Percentiles rank a stretch among this genome's conserved stretches.
These are phyloP conservation scores for Drosophila buzzatii DNA, from an alignment of 2,888 invertebrate species.

Conservation along the genomic window DNA sequence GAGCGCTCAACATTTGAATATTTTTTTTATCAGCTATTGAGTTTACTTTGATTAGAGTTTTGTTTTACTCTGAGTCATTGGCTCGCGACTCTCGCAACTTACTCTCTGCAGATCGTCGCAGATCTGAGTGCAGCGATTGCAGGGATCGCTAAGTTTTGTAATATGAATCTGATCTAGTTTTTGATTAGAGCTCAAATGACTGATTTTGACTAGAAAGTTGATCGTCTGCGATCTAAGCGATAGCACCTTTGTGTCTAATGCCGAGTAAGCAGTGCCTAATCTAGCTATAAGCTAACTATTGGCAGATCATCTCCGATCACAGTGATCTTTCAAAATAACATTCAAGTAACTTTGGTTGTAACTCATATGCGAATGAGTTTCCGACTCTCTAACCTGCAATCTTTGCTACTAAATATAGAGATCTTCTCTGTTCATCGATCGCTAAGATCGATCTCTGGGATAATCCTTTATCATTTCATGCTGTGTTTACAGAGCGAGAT, in stretches of 20 bases:
- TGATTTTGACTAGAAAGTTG: not conserved
- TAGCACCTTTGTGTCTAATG: too few relatives aligned
- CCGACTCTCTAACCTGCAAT: not conserved
- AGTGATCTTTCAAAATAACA: not conserved
- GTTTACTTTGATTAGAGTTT: not conserved
- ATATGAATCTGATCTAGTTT: not conserved
- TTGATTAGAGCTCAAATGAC: not conserved
- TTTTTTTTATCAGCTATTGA: not conserved
- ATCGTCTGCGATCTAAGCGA: not conserved
- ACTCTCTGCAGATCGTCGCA: not conserved
- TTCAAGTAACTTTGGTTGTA: not conserved
- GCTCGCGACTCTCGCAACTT: too few relatives aligned
- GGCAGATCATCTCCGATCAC: not conserved
- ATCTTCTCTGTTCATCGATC: not conserved
- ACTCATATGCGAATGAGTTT: not conserved
- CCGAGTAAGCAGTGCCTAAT: too few relatives aligned
- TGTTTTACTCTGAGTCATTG: not conserved
- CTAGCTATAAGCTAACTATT: not conserved
- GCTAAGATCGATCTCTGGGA: not conserved
- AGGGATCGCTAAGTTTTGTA: not conserved
- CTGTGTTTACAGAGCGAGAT: not conserved
- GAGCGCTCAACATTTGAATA: slow-evolving; percentile 1
- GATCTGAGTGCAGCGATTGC: not conserved
- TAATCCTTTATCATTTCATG: not conserved
- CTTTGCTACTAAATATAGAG: not conserved